Percentiles rank a stretch among this genome's conserved stretches.
Conservation (phyloP, 2,797 vertebrate genomes). For the Aldrovandia affinis region DNA sequence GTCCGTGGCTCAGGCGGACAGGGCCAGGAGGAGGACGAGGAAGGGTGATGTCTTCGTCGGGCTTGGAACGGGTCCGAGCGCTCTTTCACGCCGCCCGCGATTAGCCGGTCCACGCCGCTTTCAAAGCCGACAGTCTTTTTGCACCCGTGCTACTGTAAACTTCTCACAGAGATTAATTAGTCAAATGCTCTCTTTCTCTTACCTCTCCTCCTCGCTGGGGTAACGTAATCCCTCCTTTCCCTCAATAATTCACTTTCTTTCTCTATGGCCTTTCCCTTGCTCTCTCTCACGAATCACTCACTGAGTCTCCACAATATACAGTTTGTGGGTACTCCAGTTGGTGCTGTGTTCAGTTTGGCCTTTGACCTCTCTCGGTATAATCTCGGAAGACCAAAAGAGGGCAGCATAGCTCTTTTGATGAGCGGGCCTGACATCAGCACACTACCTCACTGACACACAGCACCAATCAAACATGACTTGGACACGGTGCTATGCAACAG, state of each 20-base stretch:
- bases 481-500: background rate
- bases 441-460: background rate
- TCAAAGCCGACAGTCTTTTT: background rate
- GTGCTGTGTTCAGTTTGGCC: background rate
- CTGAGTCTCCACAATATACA: background rate
- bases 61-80: background rate
- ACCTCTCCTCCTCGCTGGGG: background rate
- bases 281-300: background rate
- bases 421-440: slow-evolving; percentile 35
- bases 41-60: slow-evolving; percentile 32
- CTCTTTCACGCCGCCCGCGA: background rate
- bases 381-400: slow-evolving; percentile 65
- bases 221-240: background rate
- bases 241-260: background rate
- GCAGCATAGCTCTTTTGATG: slow-evolving; percentile 72
- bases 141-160: background rate
- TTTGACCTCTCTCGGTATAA: slow-evolving; percentile 32
- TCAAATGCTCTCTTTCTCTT: background rate
- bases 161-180: background rate
- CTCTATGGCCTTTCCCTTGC: background rate
- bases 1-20: slow-evolving; percentile 25
- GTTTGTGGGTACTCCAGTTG: background rate
- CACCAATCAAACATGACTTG: slow-evolving; percentile 2
- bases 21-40: slow-evolving; percentile 17
- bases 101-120: background rate